Evolutionary conservation across 2,888 invertebrate genomes (phyloP).

Genomic region (Allacma fusca): DNA sequence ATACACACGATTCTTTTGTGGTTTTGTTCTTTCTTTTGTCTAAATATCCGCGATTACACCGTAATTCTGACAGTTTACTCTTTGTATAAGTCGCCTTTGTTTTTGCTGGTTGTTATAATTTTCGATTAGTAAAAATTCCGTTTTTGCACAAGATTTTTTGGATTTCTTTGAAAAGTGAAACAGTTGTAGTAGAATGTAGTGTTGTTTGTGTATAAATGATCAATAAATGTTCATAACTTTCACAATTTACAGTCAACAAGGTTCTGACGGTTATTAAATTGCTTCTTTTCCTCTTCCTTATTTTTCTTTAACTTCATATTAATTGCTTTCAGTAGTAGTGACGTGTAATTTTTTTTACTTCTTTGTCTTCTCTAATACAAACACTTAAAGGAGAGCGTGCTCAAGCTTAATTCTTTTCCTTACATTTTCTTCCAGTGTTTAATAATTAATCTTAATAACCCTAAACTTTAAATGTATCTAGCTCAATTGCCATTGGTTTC

Average conservation of each 20-base stretch:
- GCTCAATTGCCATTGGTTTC: slow-evolving; percentile 8
- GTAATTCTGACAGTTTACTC: neutral
- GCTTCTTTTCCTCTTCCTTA: neutral
- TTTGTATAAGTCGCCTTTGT: slow-evolving; percentile 18
- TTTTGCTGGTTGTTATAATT: slow-evolving; percentile 28
- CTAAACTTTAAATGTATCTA: neutral
- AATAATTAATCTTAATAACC: too few species aligned
- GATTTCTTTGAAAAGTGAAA: neutral
- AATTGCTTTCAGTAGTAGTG: neutral
- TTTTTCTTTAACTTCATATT: neutral
- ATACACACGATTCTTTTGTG: slow-evolving; percentile 40
- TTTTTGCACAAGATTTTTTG: slow-evolving; percentile 23
- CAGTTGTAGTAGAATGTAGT: slow-evolving; percentile 13
- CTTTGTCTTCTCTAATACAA: slow-evolving; percentile 4
- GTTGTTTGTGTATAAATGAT: neutral
- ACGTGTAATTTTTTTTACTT: neutral
- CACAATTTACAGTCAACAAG: slow-evolving; percentile 1
- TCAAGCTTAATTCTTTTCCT: neutral
- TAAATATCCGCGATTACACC: neutral
- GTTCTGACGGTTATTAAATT: slow-evolving; percentile 1
- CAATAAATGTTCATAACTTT: slow-evolving; percentile 7
- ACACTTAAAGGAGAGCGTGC: slow-evolving; percentile 11
- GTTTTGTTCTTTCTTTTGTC: neutral
- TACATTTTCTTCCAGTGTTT: neutral
- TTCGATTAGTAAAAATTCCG: slow-evolving; percentile 26